Evolutionary conservation across 1,140 invertebrate species (phyloP).

Genomic region (Phocides pigmalion): DNA sequence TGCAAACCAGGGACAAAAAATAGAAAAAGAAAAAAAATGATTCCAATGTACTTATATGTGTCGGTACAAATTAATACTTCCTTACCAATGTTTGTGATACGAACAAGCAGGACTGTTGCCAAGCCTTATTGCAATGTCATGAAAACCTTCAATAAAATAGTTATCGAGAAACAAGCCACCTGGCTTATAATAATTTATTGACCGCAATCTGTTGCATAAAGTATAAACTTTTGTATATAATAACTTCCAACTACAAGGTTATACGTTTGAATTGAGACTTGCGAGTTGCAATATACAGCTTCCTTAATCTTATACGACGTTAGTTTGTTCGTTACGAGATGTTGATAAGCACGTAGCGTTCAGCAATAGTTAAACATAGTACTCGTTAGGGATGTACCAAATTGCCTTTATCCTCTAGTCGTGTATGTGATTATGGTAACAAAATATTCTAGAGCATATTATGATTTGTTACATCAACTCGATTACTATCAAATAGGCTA

Average conservation of each 20-base stretch:
- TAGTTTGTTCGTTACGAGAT: conserved; percentile 17
- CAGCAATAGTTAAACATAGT: conserved; percentile 7
- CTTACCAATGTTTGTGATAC: too few relatives aligned
- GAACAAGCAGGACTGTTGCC: too few relatives aligned
- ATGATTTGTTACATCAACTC: background rate
- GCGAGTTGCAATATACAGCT: conserved; percentile 8
- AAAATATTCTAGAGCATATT: background rate
- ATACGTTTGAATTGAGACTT: conserved; percentile 2
- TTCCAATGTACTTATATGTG: too few relatives aligned
- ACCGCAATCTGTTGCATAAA: conserved; percentile 4
- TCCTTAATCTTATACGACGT: conserved; percentile 27
- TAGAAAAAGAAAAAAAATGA: too few relatives aligned
- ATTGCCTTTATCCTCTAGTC: background rate
- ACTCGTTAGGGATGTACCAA: conserved; percentile 8
- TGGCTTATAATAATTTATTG: background rate
- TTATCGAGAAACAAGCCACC: too few relatives aligned
- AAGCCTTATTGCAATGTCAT: too few relatives aligned
- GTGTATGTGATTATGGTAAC: background rate
- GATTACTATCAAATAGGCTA: too few relatives aligned
- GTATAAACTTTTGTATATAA: conserved; percentile 9
- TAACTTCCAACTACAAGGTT: conserved; percentile 15
- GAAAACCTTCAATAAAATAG: too few relatives aligned
- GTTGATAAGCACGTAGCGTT: conserved; percentile 11
- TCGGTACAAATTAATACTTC: too few relatives aligned
- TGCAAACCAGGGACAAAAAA: too few relatives aligned